A percentile compares a stretch with the other conserved stretches of the same genome.
Conservation (phyloP, 2,113 vertebrate genomes). For the Chaetorhynchus papuensis region DNA sequence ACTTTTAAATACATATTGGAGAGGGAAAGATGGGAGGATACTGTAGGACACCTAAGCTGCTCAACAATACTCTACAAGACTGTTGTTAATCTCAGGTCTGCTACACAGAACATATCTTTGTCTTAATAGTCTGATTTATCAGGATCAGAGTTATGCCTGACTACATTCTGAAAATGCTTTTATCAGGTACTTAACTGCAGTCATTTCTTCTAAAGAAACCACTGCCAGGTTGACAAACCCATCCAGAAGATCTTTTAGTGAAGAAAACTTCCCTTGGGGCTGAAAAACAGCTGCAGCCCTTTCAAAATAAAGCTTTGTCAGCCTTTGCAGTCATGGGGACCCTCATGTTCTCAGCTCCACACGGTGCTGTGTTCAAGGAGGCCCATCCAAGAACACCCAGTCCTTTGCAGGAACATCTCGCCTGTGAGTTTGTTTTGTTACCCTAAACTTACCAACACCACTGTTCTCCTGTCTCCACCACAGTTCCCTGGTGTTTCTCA, state of each 20-base stretch:
- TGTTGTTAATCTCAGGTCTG: background rate
- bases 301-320: background rate
- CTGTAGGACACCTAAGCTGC: background rate
- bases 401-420: background rate
- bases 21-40: background rate
- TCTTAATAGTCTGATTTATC: background rate
- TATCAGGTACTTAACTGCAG: background rate
- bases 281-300: background rate
- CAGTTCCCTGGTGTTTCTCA: background rate
- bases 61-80: background rate
- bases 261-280: background rate
- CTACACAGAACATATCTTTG: background rate
- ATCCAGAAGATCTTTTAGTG: background rate
- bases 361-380: accelerated
- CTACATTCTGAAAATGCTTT: background rate
- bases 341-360: background rate
- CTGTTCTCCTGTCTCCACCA: background rate
- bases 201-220: background rate
- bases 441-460: background rate
- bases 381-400: background rate
- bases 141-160: background rate
- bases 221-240: background rate
- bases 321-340: background rate
- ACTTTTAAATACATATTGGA: background rate
- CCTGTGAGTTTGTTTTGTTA: background rate